Conservation (phyloP, 2,797 vertebrate species). For the Limnodromus scolopaceus region DNA sequence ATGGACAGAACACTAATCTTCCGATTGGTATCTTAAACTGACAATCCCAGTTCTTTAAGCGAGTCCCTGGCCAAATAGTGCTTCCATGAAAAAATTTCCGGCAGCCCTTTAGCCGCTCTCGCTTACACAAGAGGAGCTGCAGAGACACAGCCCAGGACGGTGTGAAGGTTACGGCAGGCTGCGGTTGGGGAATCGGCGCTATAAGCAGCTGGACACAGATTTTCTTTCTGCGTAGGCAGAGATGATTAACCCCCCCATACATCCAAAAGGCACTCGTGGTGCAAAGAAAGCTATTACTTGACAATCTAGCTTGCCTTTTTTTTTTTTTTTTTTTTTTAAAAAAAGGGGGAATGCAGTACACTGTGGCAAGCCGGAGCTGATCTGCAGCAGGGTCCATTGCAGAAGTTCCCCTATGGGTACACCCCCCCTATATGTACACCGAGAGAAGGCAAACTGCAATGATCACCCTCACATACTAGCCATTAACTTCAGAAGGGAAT, state of each 20-base stretch:
- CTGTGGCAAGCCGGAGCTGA: fast-evolving
- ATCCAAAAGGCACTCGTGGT: neutral
- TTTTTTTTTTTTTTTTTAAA: too few species aligned
- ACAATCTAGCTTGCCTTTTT: neutral
- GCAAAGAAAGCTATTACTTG: neutral
- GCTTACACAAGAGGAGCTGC: neutral
- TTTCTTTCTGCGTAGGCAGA: neutral
- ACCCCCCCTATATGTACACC: fast-evolving
- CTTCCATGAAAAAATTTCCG: neutral
- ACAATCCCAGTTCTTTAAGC: neutral
- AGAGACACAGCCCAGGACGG: neutral
- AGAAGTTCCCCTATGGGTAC: fast-evolving
- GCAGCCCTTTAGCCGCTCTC: neutral
- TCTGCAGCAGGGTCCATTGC: fast-evolving
- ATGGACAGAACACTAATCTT: slow-evolving; percentile 38
- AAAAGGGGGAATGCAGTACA: neutral
- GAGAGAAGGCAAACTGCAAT: neutral
- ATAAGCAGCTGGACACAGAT: fast-evolving
- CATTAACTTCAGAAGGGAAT: neutral
- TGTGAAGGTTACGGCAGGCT: neutral
- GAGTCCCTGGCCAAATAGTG: neutral
- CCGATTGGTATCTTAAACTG: neutral
- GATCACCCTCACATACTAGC: neutral
- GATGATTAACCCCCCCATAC: neutral
- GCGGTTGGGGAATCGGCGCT: neutral